phyloP scores from a whole-genome alignment of 2,797 vertebrate genomes.

The Bradypodion ventrale region DNA sequence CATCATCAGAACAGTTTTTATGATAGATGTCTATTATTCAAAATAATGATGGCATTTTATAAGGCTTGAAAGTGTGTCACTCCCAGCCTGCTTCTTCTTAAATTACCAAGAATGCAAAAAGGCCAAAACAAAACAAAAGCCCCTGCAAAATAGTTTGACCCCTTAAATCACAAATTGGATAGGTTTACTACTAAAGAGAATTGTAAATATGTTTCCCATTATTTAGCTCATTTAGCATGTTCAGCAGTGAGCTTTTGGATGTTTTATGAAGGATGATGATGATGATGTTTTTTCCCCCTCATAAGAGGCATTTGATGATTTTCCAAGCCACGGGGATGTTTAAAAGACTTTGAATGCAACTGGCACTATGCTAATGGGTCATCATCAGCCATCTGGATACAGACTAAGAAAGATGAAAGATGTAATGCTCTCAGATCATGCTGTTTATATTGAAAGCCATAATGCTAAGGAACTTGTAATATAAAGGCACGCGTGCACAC shows the following conservation, averaged over 20 bases:
- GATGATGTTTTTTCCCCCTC: slow-evolving; percentile 12
- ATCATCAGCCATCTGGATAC: slow-evolving; percentile 48
- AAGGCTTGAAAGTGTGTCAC: slow-evolving; percentile 69
- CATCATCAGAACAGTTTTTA: slow-evolving; percentile 60
- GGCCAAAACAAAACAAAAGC: slow-evolving; percentile 9
- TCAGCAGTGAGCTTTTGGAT: slow-evolving; percentile 71
- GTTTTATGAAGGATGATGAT: slow-evolving; percentile 44
- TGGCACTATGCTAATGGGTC: slow-evolving; percentile 59
- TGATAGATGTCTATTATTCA: slow-evolving; percentile 73
- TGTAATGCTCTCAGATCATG: slow-evolving; percentile 27
- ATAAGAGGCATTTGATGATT: slow-evolving; percentile 67
- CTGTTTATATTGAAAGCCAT: slow-evolving; percentile 48
- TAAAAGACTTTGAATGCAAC: slow-evolving; percentile 48
- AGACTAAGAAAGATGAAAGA: slow-evolving; percentile 48
- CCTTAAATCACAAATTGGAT: slow-evolving; percentile 82
- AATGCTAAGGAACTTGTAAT: slow-evolving; percentile 29
- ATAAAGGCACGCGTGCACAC: neutral
- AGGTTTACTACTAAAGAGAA: slow-evolving; percentile 74
- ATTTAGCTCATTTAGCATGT: slow-evolving; percentile 78
- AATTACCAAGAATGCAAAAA: slow-evolving; percentile 80
- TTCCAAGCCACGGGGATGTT: slow-evolving; percentile 63
- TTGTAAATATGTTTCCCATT: slow-evolving; percentile 81
- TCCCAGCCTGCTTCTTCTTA: slow-evolving; percentile 74
- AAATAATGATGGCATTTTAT: slow-evolving; percentile 75
- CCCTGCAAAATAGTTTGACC: slow-evolving; percentile 73